Percentiles rank a stretch among this genome's conserved stretches.
Conservation (phyloP, 2,797 vertebrate species). For the Bryconaethiops microstoma region DNA sequence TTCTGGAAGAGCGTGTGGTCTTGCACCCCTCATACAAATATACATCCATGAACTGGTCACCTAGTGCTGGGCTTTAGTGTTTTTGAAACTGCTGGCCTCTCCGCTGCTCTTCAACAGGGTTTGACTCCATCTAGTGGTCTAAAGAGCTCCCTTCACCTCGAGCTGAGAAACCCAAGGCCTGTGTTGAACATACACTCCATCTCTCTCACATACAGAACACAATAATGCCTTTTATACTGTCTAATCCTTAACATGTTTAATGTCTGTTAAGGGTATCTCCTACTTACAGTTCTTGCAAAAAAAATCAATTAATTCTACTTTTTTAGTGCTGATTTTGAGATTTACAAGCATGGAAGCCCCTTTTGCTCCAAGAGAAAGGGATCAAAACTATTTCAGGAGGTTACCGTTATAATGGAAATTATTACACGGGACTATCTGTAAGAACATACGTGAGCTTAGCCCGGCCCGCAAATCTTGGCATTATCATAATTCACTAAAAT, state of each 20-base stretch:
- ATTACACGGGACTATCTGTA: slow-evolving; percentile 74
- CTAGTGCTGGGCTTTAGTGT: neutral
- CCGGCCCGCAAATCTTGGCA: slow-evolving; percentile 80
- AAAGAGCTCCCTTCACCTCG: slow-evolving; percentile 64
- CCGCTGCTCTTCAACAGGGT: slow-evolving; percentile 75
- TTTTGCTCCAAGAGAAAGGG: slow-evolving; percentile 56
- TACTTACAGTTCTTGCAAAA: slow-evolving; percentile 13
- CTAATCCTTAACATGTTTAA: slow-evolving; percentile 38
- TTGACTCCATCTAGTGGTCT: slow-evolving; percentile 85
- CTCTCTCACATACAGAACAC: neutral
- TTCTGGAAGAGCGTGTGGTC: neutral
- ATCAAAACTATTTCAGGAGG: slow-evolving; percentile 67
- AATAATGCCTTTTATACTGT: slow-evolving; percentile 34
- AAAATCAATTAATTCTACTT: slow-evolving; percentile 31
- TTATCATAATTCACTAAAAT: slow-evolving; percentile 80
- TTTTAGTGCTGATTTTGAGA: slow-evolving; percentile 22
- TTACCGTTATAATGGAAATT: slow-evolving; percentile 67
- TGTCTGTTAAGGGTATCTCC: slow-evolving; percentile 10
- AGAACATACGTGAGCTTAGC: slow-evolving; percentile 77
- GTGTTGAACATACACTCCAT: slow-evolving; percentile 23
- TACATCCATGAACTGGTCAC: slow-evolving; percentile 13
- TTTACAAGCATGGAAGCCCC: slow-evolving; percentile 28
- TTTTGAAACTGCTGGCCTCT: neutral
- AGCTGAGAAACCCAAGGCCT: slow-evolving; percentile 39
- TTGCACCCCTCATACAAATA: neutral